Conservation (phyloP, 2,113 vertebrate species). For the Pholis gunnellus region DNA sequence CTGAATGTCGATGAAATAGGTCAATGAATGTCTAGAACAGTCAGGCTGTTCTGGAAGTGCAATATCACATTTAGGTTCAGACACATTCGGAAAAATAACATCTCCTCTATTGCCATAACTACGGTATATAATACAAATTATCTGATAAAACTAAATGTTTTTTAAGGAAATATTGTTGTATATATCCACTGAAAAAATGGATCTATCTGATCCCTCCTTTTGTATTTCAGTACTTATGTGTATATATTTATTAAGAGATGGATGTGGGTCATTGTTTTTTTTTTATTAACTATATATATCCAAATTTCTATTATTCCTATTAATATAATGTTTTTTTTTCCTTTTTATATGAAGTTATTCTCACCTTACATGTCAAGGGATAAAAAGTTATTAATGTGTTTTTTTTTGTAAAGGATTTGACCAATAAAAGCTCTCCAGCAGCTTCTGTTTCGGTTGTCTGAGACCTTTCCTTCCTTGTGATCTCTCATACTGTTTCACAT, state of each 20-base stretch:
- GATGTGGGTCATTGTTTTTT: conserved; percentile 75
- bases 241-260: conserved; percentile 86
- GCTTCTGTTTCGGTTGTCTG: conserved; percentile 5
- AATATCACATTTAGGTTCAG: conserved; percentile 63
- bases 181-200: conserved; percentile 52
- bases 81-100: conserved; percentile 40
- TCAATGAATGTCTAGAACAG: conserved; percentile 51
- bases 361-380: conserved; percentile 70
- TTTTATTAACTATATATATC: conserved; percentile 70
- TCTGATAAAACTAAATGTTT: conserved; percentile 4
- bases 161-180: conserved; percentile 56
- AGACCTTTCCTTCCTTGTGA: not conserved
- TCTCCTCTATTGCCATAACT: conserved; percentile 38
- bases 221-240: conserved; percentile 84
- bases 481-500: not conserved
- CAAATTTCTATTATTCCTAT: conserved; percentile 73
- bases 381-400: conserved; percentile 50
- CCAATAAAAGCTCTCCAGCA: conserved; percentile 75
- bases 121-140: conserved; percentile 38
- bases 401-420: conserved; percentile 65
- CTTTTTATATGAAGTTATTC: conserved; percentile 77
- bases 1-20: conserved; percentile 42
- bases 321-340: conserved; percentile 73
- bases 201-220: conserved; percentile 59
- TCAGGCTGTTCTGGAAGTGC: conserved; percentile 63